Percentiles rank a stretch among this genome's conserved stretches.
Conservation (phyloP, 2,888 invertebrate species). For the Clistopyga incitator region DNA sequence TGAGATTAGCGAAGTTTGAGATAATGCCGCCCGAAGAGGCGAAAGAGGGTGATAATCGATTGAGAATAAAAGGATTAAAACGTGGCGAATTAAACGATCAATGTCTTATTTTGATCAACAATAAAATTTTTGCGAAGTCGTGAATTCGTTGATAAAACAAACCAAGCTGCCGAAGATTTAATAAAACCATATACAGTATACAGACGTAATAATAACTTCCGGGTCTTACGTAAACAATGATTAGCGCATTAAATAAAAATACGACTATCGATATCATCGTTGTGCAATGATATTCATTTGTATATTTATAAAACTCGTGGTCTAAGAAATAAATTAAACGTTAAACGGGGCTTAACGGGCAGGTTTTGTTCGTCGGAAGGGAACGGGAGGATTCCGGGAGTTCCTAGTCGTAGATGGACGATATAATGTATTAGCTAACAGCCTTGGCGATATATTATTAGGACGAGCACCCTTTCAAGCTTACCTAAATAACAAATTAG, state of each 20-base stretch:
- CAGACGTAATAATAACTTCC: slow-evolving; percentile 56
- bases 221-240: slow-evolving; percentile 7
- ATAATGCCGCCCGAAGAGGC: not conserved
- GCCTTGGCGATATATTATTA: slow-evolving; percentile 65
- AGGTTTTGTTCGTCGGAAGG: slow-evolving; percentile 18
- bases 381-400: not conserved
- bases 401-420: slow-evolving; percentile 65
- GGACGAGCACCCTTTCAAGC: slow-evolving; percentile 69
- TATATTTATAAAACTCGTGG: slow-evolving; percentile 73
- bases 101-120: slow-evolving; percentile 76
- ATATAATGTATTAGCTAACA: slow-evolving; percentile 64
- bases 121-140: slow-evolving; percentile 62
- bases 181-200: slow-evolving; percentile 77
- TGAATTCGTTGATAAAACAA: slow-evolving; percentile 74
- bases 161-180: slow-evolving; percentile 76
- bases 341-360: slow-evolving; percentile 15
- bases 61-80: slow-evolving; percentile 13
- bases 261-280: slow-evolving; percentile 49
- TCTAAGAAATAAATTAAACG: slow-evolving; percentile 70
- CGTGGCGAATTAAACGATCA: slow-evolving; percentile 72
- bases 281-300: slow-evolving; percentile 59
- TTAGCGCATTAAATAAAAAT: slow-evolving; percentile 49
- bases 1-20: slow-evolving; percentile 30
- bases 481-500: slow-evolving; percentile 65
- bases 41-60: slow-evolving; percentile 18